Conservation (phyloP, 1,140 invertebrate genomes). For the Lethocerus indicus region DNA sequence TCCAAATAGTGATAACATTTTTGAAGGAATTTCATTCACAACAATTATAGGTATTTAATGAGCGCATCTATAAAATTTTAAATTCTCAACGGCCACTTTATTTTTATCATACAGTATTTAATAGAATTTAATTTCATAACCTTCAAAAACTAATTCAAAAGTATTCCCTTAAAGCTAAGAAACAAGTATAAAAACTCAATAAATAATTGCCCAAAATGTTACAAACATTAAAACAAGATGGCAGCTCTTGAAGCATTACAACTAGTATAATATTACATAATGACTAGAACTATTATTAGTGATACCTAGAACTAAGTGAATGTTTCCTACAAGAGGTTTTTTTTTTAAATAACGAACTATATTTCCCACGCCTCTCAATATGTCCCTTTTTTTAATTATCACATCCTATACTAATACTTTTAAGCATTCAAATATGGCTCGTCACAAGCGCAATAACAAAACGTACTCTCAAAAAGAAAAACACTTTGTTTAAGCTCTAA, state of each 20-base stretch:
- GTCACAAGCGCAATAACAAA: slow-evolving; percentile 5
- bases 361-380: slow-evolving; percentile 11
- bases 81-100: slow-evolving; percentile 3
- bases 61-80: slow-evolving; percentile 7
- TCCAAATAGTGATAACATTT: slow-evolving; percentile 6
- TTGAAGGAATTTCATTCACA: slow-evolving; percentile 7
- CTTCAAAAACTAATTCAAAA: slow-evolving; percentile 6
- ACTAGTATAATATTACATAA: slow-evolving; percentile 10
- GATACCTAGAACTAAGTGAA: slow-evolving; percentile 13
- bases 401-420: slow-evolving; percentile 15
- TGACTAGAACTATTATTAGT: slow-evolving; percentile 13
- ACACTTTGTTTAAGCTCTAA: slow-evolving; percentile 10
- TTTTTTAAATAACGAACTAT: slow-evolving; percentile 7
- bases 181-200: slow-evolving; percentile 6
- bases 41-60: slow-evolving; percentile 6
- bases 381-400: slow-evolving; percentile 13
- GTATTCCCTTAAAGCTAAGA: slow-evolving; percentile 11
- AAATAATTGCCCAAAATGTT: slow-evolving; percentile 5
- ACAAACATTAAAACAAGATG: slow-evolving; percentile 4
- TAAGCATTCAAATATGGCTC: slow-evolving; percentile 13
- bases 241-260: slow-evolving; percentile 14
- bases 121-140: slow-evolving; percentile 7
- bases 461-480: slow-evolving; percentile 10
- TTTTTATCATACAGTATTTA: slow-evolving; percentile 2
- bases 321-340: slow-evolving; percentile 9